Base-by-base conservation (phyloP, 1,140 invertebrate species). In the Reticulitermes speratus region DNA sequence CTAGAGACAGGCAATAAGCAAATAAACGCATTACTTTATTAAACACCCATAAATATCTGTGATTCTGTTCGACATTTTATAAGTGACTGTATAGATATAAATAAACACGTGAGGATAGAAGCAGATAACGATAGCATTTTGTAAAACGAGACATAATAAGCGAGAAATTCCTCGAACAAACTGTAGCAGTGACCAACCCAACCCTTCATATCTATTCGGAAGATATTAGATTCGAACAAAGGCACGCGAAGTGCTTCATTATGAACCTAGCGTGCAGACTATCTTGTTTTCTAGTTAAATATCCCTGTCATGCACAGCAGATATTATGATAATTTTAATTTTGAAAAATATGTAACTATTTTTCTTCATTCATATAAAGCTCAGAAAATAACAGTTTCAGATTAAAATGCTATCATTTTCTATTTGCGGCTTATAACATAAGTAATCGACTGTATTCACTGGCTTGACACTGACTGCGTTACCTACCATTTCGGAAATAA, bases 311-410 rank as follows among this genome's bases (percentile, higher is more conserved):
- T n/a, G 65, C 65, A 30, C n/a, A 65, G n/a, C 65, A 75, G 65
- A 75, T 75, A 30, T 75, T 75, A 75, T 75, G 65, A 75, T 75
- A 75, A 75, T 30, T 30, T 30, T 75, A 75, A 75, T 75, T 19
- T 8, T 75, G 65, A 75, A 75, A n/a, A 30, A 75, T 75, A 75
- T 75, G n/a, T 75, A 75, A 30, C 3, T 11, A 75, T 75, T n/a
- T n/a, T 75, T 75, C 65, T 30, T 75, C 65, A 30, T 30, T 75
- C 65, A 75, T 11, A 75, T 75, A 6, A 5, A 25, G 16, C 2
- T 75, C n/a, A 25, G 25, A n/a, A 14, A 3, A 75, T 19, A 75
- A 30, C 7, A 30, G n/a, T 75, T 21, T 75, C n/a, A 12, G 25
- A 30, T 75, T 75, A 75, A 75, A 75, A 75, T 6, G n/a, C 2